Conservation (phyloP, 2,888 invertebrate species). For the Philaethria dido region DNA sequence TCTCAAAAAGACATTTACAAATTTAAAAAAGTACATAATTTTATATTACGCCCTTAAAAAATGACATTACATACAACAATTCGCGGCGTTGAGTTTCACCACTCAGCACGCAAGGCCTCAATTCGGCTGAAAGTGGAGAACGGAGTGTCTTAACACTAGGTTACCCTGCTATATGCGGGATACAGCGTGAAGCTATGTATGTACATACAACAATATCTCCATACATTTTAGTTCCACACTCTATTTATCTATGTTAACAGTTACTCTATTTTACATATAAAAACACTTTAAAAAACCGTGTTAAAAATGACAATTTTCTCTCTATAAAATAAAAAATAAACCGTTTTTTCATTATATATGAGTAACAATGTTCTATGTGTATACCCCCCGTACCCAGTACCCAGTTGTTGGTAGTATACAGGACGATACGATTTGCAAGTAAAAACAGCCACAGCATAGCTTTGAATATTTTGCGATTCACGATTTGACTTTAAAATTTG, state of each 20-base stretch:
- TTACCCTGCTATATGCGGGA: no score
- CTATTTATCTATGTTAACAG: conserved; percentile 2
- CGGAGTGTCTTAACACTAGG: no score
- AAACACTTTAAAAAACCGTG: background rate
- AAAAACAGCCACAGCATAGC: conserved; percentile 62
- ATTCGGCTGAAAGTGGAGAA: no score
- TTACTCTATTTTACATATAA: background rate
- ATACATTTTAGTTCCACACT: no score
- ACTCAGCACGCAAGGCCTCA: no score
- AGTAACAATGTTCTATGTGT: no score
- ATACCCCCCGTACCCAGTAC: background rate
- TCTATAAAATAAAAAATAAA: background rate
- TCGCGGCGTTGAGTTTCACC: no score
- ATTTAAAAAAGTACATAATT: background rate
- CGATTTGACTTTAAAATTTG: conserved; percentile 78
- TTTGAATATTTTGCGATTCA: conserved; percentile 76
- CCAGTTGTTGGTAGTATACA: no score
- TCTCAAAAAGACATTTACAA: no score
- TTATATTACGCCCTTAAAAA: no score
- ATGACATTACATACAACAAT: background rate
- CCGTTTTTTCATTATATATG: background rate
- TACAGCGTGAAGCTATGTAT: no score
- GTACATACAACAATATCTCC: background rate
- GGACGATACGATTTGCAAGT: conserved; percentile 67
- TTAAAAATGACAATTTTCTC: background rate